A percentile compares a stretch with the other conserved stretches of the same genome.
phyloP scores from a whole-genome alignment of 2,888 invertebrate species.

The Apoda limacodes region DNA sequence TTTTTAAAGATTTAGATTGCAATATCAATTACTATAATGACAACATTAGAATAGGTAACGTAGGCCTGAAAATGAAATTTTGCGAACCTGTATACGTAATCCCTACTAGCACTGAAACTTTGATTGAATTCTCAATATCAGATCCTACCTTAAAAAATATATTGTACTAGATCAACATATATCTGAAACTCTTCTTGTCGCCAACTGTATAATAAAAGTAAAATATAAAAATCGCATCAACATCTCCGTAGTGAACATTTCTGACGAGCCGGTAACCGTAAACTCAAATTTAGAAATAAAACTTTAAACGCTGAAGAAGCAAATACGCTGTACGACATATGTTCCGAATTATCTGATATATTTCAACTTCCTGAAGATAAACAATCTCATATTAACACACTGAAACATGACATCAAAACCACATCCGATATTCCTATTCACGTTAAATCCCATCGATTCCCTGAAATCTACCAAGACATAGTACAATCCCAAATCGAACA shows the following conservation, averaged over 20 bases:
- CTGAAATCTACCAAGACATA: conserved; percentile 17
- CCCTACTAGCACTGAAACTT: conserved; percentile 18
- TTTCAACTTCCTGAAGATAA: conserved; percentile 4
- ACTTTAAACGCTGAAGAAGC: conserved; percentile 1
- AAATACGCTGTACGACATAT: too few relatives aligned
- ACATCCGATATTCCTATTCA: too few relatives aligned
- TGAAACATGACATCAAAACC: conserved; percentile 12
- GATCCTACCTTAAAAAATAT: conserved; percentile 20
- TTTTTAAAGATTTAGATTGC: conserved; percentile 7
- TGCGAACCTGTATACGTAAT: too few relatives aligned
- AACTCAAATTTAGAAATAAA: conserved; percentile 9
- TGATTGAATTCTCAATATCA: conserved; percentile 20
- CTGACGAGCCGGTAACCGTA: conserved; percentile 7
- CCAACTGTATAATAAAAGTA: conserved; percentile 14
- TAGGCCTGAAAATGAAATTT: too few relatives aligned
- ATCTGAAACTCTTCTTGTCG: conserved; percentile 14
- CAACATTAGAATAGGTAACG: conserved; percentile 4
- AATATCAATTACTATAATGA: conserved; percentile 16
- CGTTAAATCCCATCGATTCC: too few relatives aligned
- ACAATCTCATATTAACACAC: conserved; percentile 1
- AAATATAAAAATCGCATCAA: conserved; percentile 13
- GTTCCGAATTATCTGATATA: conserved; percentile 14
- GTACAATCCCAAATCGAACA: conserved; percentile 12
- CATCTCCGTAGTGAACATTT: conserved; percentile 10
- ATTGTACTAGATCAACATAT: conserved; percentile 16